Conservation (phyloP, 2,888 invertebrate species). For the Escarpia spicata region DNA sequence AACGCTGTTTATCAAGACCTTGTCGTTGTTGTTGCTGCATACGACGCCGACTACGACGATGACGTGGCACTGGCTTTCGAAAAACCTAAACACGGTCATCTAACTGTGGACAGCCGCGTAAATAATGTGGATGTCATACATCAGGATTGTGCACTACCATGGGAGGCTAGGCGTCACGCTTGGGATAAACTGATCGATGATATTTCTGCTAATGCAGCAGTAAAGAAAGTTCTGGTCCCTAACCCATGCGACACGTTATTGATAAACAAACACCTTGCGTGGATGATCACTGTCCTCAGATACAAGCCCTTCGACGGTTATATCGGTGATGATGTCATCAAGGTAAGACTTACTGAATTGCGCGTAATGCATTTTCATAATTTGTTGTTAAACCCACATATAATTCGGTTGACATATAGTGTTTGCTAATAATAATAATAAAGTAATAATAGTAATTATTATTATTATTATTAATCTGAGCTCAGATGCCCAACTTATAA, state of each 20-base stretch:
- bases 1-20: neutral
- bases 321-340: neutral
- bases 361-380: neutral
- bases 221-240: neutral
- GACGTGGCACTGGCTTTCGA: neutral
- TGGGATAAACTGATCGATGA: conserved; percentile 2
- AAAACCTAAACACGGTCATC: neutral
- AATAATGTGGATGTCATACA: neutral
- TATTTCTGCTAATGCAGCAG: neutral
- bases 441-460: too few relatives aligned
- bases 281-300: neutral
- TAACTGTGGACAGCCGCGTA: neutral
- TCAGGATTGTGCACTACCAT: neutral
- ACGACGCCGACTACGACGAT: neutral
- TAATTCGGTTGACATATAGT: too few relatives aligned
- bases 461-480: too few relatives aligned
- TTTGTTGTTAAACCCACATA: too few relatives aligned
- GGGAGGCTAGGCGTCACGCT: neutral
- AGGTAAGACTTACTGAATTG: neutral
- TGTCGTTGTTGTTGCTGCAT: neutral
- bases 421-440: too few relatives aligned
- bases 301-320: neutral
- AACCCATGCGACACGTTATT: neutral
- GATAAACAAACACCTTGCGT: neutral
- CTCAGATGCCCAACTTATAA: too few relatives aligned